These are phyloP conservation scores for Calidris pugnax DNA, from an alignment of 2,113 vertebrate species.

Conservation along the genomic window DNA sequence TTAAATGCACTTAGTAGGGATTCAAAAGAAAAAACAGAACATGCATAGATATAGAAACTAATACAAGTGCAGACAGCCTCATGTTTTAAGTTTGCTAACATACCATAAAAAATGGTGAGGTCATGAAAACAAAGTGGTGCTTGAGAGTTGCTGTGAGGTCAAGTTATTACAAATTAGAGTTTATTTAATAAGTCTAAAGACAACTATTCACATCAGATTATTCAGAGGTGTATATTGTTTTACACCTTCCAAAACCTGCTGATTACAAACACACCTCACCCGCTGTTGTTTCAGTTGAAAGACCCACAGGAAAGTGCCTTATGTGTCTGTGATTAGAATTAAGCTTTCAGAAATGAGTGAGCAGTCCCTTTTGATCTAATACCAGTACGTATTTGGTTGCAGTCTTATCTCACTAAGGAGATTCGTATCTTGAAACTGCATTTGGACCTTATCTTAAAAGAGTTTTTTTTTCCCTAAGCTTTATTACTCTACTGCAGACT, in stretches of 20 bases:
- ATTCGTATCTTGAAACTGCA: constrained; percentile 3
- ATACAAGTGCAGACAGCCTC: background rate
- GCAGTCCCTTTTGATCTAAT: constrained; percentile 38
- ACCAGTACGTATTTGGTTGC: background rate
- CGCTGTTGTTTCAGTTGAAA: background rate
- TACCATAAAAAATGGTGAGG: background rate
- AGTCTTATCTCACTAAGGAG: constrained; percentile 23
- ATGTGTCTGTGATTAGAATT: background rate
- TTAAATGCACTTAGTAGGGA: background rate
- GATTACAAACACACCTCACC: constrained; percentile 2
- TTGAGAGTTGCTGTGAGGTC: background rate
- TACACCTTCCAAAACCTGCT: constrained; percentile 19
- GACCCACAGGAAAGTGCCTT: background rate
- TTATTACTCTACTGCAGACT: background rate
- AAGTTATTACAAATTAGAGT: background rate
- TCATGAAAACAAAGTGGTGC: background rate
- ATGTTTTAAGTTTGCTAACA: background rate
- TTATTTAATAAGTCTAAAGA: background rate
- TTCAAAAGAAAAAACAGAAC: background rate
- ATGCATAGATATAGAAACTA: background rate
- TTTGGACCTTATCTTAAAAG: constrained; percentile 11
- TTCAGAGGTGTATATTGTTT: background rate
- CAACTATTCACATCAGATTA: background rate
- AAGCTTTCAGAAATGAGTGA: constrained; percentile 45
- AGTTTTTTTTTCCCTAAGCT: background rate